Evolutionary conservation across 2,797 vertebrate species (phyloP), one percentile per base, ranked within the genome.

Genomic region (Notamacropus eugenii): DNA sequence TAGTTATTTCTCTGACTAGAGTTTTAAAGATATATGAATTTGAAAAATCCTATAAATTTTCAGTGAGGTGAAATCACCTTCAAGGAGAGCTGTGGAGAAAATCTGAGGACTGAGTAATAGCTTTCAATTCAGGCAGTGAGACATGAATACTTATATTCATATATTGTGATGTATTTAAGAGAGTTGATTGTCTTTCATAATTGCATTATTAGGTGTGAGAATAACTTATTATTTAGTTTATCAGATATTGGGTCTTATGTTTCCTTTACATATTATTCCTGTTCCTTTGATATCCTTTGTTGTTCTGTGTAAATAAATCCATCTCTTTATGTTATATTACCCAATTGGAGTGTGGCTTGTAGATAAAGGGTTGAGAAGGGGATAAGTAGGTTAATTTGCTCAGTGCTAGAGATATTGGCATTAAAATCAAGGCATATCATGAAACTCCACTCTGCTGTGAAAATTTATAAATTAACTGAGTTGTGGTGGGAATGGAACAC

Each of bases 321-420:
- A 29, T 96, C 50, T 95, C 74, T 94, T 97, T 87, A 90, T 90
- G 24, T 92, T 90, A 13, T 93, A 46, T 93, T 95, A 29, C 1
- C 92, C 96, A 96, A 91, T 96, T 95, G 13, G 55, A 95, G 11
- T 90, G 28, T 93, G 96, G 22, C 54, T 90, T 95, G 91, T 95
- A 95, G 87, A 67, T 97, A 93, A 94, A 91, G 56, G 62, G 0
- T 91, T 57, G 90, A 55, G 91, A 58, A 93, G 92, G 22, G 54
- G 95, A 97, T 97, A 97, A 96, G 59, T 92, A 94, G 90, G 27
- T 92, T 92, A 62, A 94, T 95, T 93, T 92, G 5, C 0, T 92
- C 3, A 95, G 31, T 94, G 87, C 54, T 96, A 62, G 97, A 95
- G 97, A 87, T 93, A 91, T 28, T 74, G 24, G 31, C 92, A 91